Evolutionary conservation across 2,888 invertebrate species (phyloP).

Genomic region (Stomorhina lunata): DNA sequence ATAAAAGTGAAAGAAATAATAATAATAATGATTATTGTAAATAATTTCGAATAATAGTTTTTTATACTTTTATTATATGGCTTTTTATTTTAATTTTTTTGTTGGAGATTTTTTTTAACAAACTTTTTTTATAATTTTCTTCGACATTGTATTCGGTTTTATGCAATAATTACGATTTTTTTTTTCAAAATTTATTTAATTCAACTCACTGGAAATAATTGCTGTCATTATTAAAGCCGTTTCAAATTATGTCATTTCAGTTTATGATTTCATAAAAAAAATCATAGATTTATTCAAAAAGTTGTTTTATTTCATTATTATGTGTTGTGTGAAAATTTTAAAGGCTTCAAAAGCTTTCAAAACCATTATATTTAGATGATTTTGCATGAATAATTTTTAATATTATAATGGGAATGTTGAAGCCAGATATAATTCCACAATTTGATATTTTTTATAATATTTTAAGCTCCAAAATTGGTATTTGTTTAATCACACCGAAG

Average conservation of each 20-base stretch:
- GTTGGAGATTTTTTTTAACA: neutral
- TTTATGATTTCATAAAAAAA: conserved; percentile 12
- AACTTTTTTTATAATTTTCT: too few relatives aligned
- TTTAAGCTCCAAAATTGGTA: too few relatives aligned
- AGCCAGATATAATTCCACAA: too few relatives aligned
- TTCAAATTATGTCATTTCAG: conserved; percentile 52
- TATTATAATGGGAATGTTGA: neutral
- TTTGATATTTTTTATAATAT: too few relatives aligned
- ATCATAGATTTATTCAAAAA: too few relatives aligned
- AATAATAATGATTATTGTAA: neutral
- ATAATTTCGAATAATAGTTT: neutral
- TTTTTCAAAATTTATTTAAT: too few relatives aligned
- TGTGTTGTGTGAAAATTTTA: conserved; percentile 14
- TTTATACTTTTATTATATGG: neutral
- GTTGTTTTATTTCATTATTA: neutral
- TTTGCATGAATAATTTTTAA: neutral
- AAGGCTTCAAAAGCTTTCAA: neutral
- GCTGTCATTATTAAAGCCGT: conserved; percentile 30
- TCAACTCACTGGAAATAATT: conserved; percentile 33
- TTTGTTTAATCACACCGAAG: too few relatives aligned
- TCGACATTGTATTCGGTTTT: neutral
- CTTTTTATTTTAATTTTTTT: neutral
- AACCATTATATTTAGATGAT: neutral
- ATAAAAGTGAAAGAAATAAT: conserved; percentile 24
- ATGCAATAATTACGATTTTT: neutral